Evolutionary conservation across 2,113 vertebrate species (phyloP).

Genomic region (Hippocampus guttulatus): DNA sequence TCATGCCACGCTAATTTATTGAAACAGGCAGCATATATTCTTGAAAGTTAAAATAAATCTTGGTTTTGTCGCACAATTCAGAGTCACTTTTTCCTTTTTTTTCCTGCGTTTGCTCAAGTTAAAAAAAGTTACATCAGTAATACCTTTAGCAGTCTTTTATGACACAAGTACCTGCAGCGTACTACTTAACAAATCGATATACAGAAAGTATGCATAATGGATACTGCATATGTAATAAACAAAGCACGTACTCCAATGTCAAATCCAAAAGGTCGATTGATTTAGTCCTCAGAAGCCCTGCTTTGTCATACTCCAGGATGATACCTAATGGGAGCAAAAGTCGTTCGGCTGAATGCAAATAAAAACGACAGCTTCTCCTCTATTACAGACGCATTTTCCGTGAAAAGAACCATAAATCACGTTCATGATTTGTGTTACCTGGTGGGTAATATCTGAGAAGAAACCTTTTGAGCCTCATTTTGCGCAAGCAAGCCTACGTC

Average conservation of each 20-base stretch:
- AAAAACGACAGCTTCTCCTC: neutral
- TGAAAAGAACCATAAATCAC: neutral
- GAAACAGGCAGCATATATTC: neutral
- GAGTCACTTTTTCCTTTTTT: too few relatives aligned
- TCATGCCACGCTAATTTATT: too few relatives aligned
- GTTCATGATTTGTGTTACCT: slow-evolving; percentile 67
- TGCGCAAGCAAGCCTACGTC: neutral
- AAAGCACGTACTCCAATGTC: slow-evolving; percentile 75
- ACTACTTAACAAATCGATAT: too few relatives aligned
- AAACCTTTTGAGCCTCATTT: slow-evolving; percentile 82
- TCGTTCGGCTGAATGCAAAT: neutral
- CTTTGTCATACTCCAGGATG: slow-evolving; percentile 85
- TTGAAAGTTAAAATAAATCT: too few relatives aligned
- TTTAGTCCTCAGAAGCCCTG: slow-evolving; percentile 76
- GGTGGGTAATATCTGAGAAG: slow-evolving; percentile 89
- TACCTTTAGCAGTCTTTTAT: too few relatives aligned
- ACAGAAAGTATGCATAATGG: too few relatives aligned
- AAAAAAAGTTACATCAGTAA: too few relatives aligned
- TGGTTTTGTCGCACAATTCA: too few relatives aligned
- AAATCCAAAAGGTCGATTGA: slow-evolving; percentile 88
- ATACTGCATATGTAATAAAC: neutral
- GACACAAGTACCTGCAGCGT: too few relatives aligned
- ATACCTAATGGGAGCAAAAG: slow-evolving; percentile 72
- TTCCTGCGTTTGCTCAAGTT: too few relatives aligned
- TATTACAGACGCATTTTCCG: neutral